Evolutionary conservation across 2,113 vertebrate genomes (phyloP), one percentile per base, ranked within the genome.

Genomic region (Brachionichthys hirsutus): DNA sequence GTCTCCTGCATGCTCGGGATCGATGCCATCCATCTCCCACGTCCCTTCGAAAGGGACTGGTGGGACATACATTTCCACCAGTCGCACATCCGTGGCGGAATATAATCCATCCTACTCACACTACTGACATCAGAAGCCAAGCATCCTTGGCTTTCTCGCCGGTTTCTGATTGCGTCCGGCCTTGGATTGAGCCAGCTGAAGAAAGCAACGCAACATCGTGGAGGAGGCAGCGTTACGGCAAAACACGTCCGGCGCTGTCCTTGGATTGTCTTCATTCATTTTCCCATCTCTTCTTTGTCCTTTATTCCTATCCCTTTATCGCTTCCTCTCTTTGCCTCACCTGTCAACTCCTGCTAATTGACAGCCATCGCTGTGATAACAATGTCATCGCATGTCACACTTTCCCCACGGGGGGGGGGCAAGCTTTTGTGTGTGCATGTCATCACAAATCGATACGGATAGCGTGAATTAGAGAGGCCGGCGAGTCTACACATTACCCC

Each of bases 361-460:
- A 71, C 47, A 63, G 47, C 47, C 36, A 53, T 57, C 35, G 46
- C 62, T 64, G 54, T 30, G 35, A 55, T 59, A 72, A 34, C 52
- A 19, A 72, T 60, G 61, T 70, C 57, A 67, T 3, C 22, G 56
- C 57, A 15, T 69, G 54, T 53, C 56, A 72, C 51, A 35, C 20
- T 34, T 45, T 58, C 62, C 77, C 77, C 62, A 60, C 8, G 12
- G 63, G n/a, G n/a, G n/a, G n/a, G n/a, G n/a, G 76, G 42, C 16
- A 17, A 6, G 45, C 20, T 35, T 44, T 56, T 30, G 18, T 6
- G 12, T 54, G 16, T 40, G n/a, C n/a, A 38, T 62, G 72, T 68
- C 65, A 47, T 24, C 41, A 53, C 67, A 78, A 82, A 80, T 70
- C 66, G 70, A 75, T 55, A 66, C 56, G 70, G 68, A 81, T 70